A percentile compares a stretch with the other conserved stretches of the same genome.
Conservation (phyloP, 2,113 vertebrate species). For the Tupaia chinensis region DNA sequence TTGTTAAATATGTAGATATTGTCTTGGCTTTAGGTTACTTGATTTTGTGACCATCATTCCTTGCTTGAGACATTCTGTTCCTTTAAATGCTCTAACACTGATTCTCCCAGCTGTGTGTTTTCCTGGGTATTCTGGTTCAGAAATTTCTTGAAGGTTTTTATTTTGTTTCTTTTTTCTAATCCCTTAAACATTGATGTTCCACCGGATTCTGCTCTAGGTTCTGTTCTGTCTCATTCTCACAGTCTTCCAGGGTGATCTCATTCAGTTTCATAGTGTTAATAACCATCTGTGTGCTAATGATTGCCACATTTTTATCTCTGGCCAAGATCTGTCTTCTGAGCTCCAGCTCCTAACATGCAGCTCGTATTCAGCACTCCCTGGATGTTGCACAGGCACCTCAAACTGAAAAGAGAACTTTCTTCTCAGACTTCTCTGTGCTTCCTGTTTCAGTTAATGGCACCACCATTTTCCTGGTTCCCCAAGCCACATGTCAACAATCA, state of each 20-base stretch:
- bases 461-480: background rate
- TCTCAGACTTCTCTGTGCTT: background rate
- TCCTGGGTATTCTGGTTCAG: conserved; percentile 32
- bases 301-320: conserved; percentile 65
- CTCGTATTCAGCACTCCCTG: background rate
- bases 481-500: background rate
- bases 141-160: conserved; percentile 18
- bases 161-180: conserved; percentile 44
- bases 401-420: conserved; percentile 30
- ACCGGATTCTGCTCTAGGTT: conserved; percentile 56
- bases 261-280: conserved; percentile 8
- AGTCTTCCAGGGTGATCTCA: conserved; percentile 69
- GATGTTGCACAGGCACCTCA: background rate
- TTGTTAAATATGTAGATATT: background rate
- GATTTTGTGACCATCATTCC: background rate
- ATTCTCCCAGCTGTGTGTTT: background rate
- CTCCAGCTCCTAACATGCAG: conserved; percentile 7
- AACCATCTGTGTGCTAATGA: conserved; percentile 69
- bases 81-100: background rate
- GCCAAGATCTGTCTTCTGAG: conserved; percentile 32
- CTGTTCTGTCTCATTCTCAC: conserved; percentile 66
- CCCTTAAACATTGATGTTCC: conserved; percentile 60
- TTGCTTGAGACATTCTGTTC: background rate
- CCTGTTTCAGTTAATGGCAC: background rate
- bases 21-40: background rate